Base-by-base conservation (phyloP, 2,113 vertebrate genomes). In the Sisor rabdophorus region DNA sequence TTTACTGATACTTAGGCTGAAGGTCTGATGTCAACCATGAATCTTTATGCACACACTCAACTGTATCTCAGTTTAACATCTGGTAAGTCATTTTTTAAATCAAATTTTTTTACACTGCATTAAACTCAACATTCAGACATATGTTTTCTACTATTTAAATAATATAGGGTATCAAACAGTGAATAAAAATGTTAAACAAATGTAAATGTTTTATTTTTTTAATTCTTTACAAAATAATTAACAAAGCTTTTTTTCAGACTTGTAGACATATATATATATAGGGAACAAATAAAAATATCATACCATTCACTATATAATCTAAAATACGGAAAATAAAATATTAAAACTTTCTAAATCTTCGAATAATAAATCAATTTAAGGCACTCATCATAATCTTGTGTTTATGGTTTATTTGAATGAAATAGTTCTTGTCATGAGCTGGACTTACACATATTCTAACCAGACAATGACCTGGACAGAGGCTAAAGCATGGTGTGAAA, bases 401-500 rank as follows among this genome's bases (percentile, higher is more conserved):
- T 50, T 17, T 11, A 6, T 10, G 17, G 47, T 68, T 26, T 4
- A 68, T 28, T 50, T 36, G 0, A n/a, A 70, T 19, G 48, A 48
- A 15, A 47, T 52, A 75, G 78, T 75, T 13, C 13, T 9, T 55
- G 80, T 77, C 8, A 44, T 30, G 2, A 86, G 93, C 0, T 98
- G 95, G 96, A 95, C 85, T 0, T 96, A 95, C 76, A 85, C 86
- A 76, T 24, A 65, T 53, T 82, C 79, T 0, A 2, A 11, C 47
- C 26, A 47, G 0, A 24, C 30, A 1, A 92, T 93, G 85, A 78
- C 20, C 0, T 98, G 95, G 95, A 83, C 74, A 0, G 0, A 71
- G 1, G 92, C 96, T 56, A 88, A 92, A 52, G 0, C 50, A 0
- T 95, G 85, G 84, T 98, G 96, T 86, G 81, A 84, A 85, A 77